Evolutionary conservation across 2,113 vertebrate genomes (phyloP).

Genomic region (Rhinichthys klamathensis): DNA sequence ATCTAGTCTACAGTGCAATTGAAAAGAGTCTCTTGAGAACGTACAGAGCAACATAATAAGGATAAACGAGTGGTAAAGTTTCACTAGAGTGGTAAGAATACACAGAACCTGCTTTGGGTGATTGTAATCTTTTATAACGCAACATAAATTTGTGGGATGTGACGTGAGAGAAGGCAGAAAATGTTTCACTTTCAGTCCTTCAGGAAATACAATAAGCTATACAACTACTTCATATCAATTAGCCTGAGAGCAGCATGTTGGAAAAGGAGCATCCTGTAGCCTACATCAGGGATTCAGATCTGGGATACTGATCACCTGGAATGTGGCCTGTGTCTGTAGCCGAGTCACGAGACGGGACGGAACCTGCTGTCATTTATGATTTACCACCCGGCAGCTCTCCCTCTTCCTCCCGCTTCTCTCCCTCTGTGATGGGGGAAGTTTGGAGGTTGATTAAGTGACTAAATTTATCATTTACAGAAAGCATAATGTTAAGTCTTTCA

Average conservation of each 20-base stretch:
- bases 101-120: background rate
- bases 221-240: background rate
- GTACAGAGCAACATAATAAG: background rate
- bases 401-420: background rate
- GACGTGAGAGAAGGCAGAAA: background rate
- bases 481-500: background rate
- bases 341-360: background rate
- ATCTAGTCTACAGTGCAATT: background rate
- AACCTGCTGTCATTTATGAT: background rate
- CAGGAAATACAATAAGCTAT: background rate
- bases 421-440: background rate
- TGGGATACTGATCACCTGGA: conserved; percentile 20
- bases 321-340: conserved; percentile 27
- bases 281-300: background rate
- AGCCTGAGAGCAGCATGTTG: background rate
- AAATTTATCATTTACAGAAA: background rate
- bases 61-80: background rate
- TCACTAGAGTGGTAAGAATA: background rate
- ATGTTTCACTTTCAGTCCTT: background rate
- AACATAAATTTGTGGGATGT: background rate
- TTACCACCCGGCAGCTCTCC: background rate
- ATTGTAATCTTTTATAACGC: background rate
- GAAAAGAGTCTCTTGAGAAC: background rate
- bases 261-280: background rate
- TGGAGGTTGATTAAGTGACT: background rate